Base-by-base conservation (phyloP, 1,140 invertebrate genomes). In the Muscidifurax raptorellus region DNA sequence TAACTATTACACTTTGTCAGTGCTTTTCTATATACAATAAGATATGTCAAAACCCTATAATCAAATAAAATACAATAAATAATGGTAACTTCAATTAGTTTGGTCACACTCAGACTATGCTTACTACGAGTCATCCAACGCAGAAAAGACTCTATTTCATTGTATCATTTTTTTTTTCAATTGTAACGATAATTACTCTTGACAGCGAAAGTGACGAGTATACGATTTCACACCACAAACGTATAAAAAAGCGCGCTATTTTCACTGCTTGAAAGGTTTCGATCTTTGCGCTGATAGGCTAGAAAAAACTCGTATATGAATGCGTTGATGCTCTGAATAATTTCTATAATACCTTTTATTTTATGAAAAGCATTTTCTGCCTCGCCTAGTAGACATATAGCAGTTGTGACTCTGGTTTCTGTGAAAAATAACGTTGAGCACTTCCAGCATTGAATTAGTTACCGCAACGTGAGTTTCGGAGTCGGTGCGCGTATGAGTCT, bases 301-400 rank as follows among this genome's bases (percentile, higher is more conserved):
- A 77, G 75, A 22, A 77, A 59, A 59, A 59, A 77, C 15, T 22
- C 36, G 44, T 9, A 2, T 30, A 10, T 77, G 79, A 71, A 79
- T 66, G 27, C 30, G 3, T 72, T 74, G 64, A 74, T 71, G 82
- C 82, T 84, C 67, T 76, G 67, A 84, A 84, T 84, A 84, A 79
- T 72, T 84, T 84, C 82, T 64, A 84, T 84, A 30, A 10, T 12
- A 15, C 67, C 44, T 79, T n/a, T 72, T 74, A 10, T n/a, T 74
- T 74, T 36, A 59, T 28, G 2, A 36, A 77, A 76, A 66, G 18
- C 40, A 22, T 69, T 83, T 77, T 69, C n/a, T 72, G 9, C 76
- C 44, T 66, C 12, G n/a, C 15, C 27, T 7, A 52, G 71, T 80
- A 47, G 3, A 40, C 3, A 13, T 15, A 10, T 13, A 47, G 44